Percentiles rank a stretch among this genome's conserved stretches.
These are phyloP conservation scores for Oligia latruncula DNA, from an alignment of 2,888 invertebrate genomes.

Conservation along the genomic window DNA sequence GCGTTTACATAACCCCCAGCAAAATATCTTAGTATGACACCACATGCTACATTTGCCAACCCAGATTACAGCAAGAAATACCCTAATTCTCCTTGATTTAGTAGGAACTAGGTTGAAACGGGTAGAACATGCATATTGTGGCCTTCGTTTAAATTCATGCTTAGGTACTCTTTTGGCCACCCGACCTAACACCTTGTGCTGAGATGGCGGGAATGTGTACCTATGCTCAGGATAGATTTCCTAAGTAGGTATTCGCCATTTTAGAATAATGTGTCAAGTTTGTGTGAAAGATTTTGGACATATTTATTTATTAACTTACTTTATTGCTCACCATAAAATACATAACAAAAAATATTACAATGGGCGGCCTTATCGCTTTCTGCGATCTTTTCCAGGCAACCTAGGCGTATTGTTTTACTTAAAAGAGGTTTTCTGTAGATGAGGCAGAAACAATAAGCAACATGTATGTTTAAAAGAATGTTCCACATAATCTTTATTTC, in stretches of 20 bases:
- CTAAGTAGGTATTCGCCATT: slow-evolving; percentile 15
- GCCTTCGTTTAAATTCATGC: slow-evolving; percentile 60
- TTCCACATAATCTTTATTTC: not conserved
- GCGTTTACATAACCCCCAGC: not conserved
- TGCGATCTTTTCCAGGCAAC: too few species aligned
- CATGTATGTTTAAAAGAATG: not conserved
- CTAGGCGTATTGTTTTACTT: not conserved
- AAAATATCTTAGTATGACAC: slow-evolving; percentile 22
- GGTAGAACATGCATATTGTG: slow-evolving; percentile 52
- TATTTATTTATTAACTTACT: not conserved
- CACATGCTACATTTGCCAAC: slow-evolving; percentile 27
- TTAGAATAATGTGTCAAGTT: slow-evolving; percentile 20
- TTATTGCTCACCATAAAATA: too few species aligned
- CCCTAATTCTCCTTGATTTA: slow-evolving; percentile 40
- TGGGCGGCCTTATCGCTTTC: too few species aligned
- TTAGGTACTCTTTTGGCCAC: slow-evolving; percentile 41
- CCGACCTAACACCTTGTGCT: slow-evolving; percentile 35
- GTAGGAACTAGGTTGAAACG: slow-evolving; percentile 41
- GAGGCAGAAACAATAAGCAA: not conserved
- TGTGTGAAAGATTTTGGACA: not conserved
- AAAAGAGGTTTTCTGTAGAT: not conserved
- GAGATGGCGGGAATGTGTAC: slow-evolving; percentile 36
- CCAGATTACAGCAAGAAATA: slow-evolving; percentile 30
- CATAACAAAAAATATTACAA: too few species aligned
- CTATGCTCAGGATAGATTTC: slow-evolving; percentile 39